Conservation (phyloP, 2,113 vertebrate species). For the Aix galericulata region DNA sequence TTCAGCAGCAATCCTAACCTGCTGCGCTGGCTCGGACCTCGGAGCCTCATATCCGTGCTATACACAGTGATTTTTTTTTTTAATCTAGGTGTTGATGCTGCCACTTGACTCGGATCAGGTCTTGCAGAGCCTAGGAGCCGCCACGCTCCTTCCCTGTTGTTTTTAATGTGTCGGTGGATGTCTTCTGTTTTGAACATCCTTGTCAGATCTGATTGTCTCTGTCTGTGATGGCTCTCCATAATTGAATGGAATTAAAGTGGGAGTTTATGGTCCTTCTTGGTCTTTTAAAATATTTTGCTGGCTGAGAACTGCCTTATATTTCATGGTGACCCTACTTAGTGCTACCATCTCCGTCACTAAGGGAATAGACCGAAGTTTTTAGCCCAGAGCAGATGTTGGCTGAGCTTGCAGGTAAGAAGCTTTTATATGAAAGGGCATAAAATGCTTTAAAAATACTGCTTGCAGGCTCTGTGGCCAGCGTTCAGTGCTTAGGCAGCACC, state of each 20-base stretch:
- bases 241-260: constrained; percentile 34
- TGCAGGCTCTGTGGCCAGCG: background rate
- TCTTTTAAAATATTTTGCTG: constrained; percentile 60
- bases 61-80: background rate
- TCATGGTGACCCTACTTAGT: constrained; percentile 48
- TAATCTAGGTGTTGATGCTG: background rate
- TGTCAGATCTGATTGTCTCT: background rate
- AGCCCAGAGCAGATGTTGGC: constrained; percentile 43
- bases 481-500: constrained; percentile 34
- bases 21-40: background rate
- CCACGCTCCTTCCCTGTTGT: background rate
- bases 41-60: background rate
- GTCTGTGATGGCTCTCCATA: background rate
- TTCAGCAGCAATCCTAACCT: background rate
- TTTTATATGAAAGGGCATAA: constrained; percentile 62
- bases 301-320: constrained; percentile 30
- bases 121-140: background rate
- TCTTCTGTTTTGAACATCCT: constrained; percentile 11
- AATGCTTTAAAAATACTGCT: constrained; percentile 36
- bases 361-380: constrained; percentile 32
- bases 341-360: background rate
- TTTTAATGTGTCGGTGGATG: constrained; percentile 4
- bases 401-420: constrained; percentile 55
- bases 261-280: constrained; percentile 52
- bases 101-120: background rate